Percentiles rank a stretch among this genome's conserved stretches.
Conservation (phyloP, 2,888 invertebrate species). For the Synanthedon myopaeformis region DNA sequence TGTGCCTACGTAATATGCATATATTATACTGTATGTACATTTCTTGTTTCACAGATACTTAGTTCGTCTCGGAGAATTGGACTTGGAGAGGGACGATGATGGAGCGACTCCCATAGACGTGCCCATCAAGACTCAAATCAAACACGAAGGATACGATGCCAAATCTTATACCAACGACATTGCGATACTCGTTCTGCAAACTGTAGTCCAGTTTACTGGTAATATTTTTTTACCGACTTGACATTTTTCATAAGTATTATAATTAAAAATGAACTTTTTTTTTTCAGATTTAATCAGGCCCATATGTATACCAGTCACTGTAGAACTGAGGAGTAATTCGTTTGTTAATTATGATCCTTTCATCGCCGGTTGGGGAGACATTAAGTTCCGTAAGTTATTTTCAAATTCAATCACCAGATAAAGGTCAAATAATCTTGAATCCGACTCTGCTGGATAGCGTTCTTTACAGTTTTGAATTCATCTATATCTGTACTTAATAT, state of each 20-base stretch:
- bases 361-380: slow-evolving; percentile 87
- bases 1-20: no score
- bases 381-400: slow-evolving; percentile 73
- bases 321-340: slow-evolving; percentile 59
- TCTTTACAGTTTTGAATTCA: neutral
- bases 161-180: slow-evolving; percentile 79
- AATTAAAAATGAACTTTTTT: neutral
- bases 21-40: no score
- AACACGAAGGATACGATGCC: slow-evolving; percentile 78
- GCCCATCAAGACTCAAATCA: slow-evolving; percentile 66
- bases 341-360: slow-evolving; percentile 74
- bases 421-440: neutral
- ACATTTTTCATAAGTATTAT: no score
- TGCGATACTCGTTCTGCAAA: slow-evolving; percentile 75
- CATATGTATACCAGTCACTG: slow-evolving; percentile 78
- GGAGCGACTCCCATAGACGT: slow-evolving; percentile 75
- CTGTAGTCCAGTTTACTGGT: slow-evolving; percentile 71
- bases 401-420: neutral
- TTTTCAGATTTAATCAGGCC: slow-evolving; percentile 75
- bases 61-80: slow-evolving; percentile 83
- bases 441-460: neutral
- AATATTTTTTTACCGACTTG: no score
- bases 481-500: no score
- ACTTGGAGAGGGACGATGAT: slow-evolving; percentile 72
- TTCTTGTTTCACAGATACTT: slow-evolving; percentile 58